phyloP scores from a whole-genome alignment of 2,888 invertebrate genomes.

The Vannuccia rotundouncinata region DNA sequence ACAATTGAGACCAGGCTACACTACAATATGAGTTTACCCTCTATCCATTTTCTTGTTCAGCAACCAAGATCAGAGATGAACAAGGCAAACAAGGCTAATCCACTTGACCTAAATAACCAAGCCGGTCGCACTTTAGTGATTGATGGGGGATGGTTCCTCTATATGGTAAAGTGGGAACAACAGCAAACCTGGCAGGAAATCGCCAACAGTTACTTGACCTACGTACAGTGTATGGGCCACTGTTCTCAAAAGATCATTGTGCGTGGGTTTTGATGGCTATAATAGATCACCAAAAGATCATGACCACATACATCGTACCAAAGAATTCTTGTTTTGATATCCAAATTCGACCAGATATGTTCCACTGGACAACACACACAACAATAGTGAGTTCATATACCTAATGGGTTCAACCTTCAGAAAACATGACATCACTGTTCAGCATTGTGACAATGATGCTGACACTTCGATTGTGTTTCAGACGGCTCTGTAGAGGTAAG shows the following conservation, averaged over 20 bases:
- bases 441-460: neutral
- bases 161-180: neutral
- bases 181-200: no score
- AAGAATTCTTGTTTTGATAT: neutral
- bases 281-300: no score
- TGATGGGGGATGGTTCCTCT: neutral
- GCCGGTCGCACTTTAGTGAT: neutral
- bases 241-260: neutral
- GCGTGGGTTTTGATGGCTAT: neutral
- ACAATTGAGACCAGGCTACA: neutral
- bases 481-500: neutral
- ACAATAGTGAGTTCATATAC: no score
- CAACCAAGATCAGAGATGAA: neutral
- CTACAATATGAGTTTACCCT: neutral
- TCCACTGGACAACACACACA: neutral
- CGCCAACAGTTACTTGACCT: no score
- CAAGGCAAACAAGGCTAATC: neutral
- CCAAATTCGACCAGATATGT: neutral
- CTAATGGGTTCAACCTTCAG: neutral
- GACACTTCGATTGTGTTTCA: neutral
- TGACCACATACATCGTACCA: neutral
- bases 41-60: neutral
- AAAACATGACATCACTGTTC: neutral
- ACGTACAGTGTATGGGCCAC: neutral
- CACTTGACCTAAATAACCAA: neutral